Percentiles rank a stretch among this genome's conserved stretches.
Conservation (phyloP, 23 tunicate genomes). For the Botrylloides violaceus region DNA sequence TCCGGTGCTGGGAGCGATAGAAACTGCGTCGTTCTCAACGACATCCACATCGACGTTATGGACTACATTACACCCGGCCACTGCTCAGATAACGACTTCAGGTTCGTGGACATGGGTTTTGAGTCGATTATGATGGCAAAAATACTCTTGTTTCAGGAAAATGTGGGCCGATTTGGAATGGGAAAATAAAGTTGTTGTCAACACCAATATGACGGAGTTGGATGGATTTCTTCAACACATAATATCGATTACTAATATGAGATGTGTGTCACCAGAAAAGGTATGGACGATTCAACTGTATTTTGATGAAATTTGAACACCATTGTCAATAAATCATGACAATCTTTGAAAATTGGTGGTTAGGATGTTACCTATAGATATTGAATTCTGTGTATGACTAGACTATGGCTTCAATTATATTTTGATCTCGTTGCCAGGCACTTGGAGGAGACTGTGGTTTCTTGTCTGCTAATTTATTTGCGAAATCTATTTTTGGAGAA, state of each 20-base stretch:
- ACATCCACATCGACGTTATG: conserved; percentile 98
- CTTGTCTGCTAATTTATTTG: conserved; percentile 87
- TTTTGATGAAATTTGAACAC: no score
- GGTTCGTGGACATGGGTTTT: conserved; percentile 23
- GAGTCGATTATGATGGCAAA: neutral
- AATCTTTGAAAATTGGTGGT: no score
- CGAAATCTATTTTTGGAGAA: conserved; percentile 97
- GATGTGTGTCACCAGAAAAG: conserved; percentile 89
- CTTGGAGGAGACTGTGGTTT: conserved; percentile 95
- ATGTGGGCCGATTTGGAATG: conserved; percentile 99
- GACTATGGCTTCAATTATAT: no score
- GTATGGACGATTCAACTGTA: conserved; percentile 15
- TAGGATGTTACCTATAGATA: no score
- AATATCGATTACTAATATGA: conserved; percentile 77
- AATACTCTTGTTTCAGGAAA: conserved; percentile 32
- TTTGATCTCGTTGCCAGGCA: conserved; percentile 29
- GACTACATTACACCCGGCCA: conserved; percentile 91
- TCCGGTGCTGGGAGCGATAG: conserved; percentile 88
- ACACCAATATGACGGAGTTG: conserved; percentile 64
- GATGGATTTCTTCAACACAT: conserved; percentile 66
- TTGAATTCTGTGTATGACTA: no score
- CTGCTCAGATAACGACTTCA: conserved; percentile 89
- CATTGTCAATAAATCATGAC: no score
- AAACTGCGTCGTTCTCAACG: conserved; percentile 95
- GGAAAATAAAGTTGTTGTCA: conserved; percentile 94